These are phyloP conservation scores for Apaloderma vittatum DNA, from an alignment of 2,113 vertebrate species.

Conservation along the genomic window DNA sequence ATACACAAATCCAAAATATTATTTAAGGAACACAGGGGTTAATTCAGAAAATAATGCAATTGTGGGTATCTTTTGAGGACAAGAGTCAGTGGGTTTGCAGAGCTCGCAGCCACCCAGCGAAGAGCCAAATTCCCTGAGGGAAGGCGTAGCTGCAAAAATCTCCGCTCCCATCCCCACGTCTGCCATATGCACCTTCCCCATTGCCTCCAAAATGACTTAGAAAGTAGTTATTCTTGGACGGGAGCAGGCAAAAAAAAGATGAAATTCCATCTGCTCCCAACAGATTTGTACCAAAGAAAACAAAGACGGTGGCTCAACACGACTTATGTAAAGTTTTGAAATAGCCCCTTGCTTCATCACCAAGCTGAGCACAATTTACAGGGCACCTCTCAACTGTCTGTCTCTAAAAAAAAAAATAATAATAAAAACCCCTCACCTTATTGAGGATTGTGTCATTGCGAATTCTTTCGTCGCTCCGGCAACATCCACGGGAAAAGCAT, in stretches of 20 bases:
- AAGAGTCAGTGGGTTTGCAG: background rate
- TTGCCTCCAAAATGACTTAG: background rate
- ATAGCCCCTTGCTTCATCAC: background rate
- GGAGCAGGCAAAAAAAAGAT: background rate
- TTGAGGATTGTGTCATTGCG: background rate
- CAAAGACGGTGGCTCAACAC: background rate
- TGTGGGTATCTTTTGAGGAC: accelerated
- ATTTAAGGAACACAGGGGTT: accelerated
- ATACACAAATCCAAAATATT: background rate
- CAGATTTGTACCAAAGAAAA: constrained; percentile 4
- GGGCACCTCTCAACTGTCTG: background rate
- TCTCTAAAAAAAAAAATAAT: background rate
- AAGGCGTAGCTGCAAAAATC: background rate
- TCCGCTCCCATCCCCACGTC: background rate
- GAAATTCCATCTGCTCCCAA: constrained; percentile 53
- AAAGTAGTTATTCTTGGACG: constrained; percentile 7
- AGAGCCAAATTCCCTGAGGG: background rate
- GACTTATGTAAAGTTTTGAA: background rate
- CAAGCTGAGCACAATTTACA: background rate
- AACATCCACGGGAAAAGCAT: background rate
- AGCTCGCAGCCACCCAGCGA: background rate
- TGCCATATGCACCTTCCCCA: background rate
- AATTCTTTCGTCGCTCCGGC: background rate
- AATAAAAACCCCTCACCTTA: background rate
- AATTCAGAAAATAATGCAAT: background rate